Evolutionary conservation across 2,113 vertebrate genomes (phyloP).

Genomic region (Burhinus oedicnemus): DNA sequence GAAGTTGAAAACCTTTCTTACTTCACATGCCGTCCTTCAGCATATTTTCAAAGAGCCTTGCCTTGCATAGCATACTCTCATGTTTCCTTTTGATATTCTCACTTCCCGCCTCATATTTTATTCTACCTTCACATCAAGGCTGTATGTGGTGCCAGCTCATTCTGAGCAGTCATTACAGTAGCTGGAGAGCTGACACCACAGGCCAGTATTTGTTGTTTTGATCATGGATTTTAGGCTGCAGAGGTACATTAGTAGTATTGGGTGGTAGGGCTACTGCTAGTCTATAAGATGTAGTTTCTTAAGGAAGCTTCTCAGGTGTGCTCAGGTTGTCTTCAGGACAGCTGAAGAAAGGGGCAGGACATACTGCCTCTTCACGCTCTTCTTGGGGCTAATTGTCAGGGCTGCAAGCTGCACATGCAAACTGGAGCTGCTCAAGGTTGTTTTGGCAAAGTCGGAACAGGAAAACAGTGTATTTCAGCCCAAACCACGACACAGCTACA

Average conservation of each 20-base stretch:
- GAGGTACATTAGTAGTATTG: background rate
- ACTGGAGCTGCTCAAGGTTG: background rate
- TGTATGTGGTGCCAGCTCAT: slow-evolving; percentile 15
- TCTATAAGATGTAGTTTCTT: background rate
- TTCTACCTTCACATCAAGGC: slow-evolving; percentile 39
- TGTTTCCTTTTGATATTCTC: slow-evolving; percentile 60
- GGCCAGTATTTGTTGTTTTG: slow-evolving; percentile 3
- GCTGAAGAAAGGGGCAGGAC: background rate
- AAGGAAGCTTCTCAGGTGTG: background rate
- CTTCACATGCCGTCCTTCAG: background rate
- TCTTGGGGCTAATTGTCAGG: background rate
- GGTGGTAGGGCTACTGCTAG: background rate
- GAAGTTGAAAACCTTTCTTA: slow-evolving; percentile 27
- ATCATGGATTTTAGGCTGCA: background rate
- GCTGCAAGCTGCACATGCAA: background rate
- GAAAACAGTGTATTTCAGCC: background rate
- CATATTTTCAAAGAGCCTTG: slow-evolving; percentile 43
- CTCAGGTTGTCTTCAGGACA: background rate
- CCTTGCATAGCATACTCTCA: slow-evolving; percentile 36
- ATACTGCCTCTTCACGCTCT: background rate
- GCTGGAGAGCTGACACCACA: slow-evolving; percentile 28
- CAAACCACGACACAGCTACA: too few relatives aligned
- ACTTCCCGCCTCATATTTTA: slow-evolving; percentile 40
- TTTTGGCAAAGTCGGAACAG: background rate
- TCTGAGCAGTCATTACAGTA: slow-evolving; percentile 6